Base-by-base conservation (phyloP, 37 sponge, comb jelly and placozoan species). In the Chondrosia reniformis region DNA sequence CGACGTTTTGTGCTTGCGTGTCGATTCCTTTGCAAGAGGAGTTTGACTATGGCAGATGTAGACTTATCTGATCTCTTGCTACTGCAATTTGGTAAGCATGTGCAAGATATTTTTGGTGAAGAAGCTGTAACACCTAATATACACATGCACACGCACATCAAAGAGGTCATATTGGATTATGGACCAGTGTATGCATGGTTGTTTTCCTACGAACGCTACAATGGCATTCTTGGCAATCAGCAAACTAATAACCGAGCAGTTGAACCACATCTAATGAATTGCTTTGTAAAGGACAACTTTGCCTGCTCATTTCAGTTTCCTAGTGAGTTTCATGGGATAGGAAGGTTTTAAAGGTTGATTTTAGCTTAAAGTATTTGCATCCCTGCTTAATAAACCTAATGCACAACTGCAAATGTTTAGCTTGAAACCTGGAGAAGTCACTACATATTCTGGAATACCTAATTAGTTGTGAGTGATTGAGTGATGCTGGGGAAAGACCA, bases 1-100 rank as follows among this genome's bases (percentile, higher is more conserved):
- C 12, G 80, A 41, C 67, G 46, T 66, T 80, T 66, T 45, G 80
- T 80, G 12, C 55, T 80, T 33, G 80, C 80, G n/a, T 80, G 62
- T 33, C 43, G 80, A 42, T 37, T 80, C 13, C 42, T 65, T 31
- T 67, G 59, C 40, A 76, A 84, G 45, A 27, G 31, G 13, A 22
- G 21, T 3, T 4, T 83, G 1, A 33, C 67, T 15, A 33, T 37
- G 22, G 67, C 22, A 19, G 38, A 32, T 7, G 31, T 66, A 19
- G 39, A 66, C 13, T 36, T 36, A 40, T 36, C 67, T 30, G 31
- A 66, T 34, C 19, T 32, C 13, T 30, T 66, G 17, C 39, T 66
- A 4, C 17, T 66, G 22, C 36, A 66, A 40, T 66, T 66, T 66
- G 22, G 67, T 34, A 66, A 34, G 38, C 32, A 21, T 30, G 67